Conservation (phyloP, 2,113 vertebrate genomes). For the Oreochromis spilurus region DNA sequence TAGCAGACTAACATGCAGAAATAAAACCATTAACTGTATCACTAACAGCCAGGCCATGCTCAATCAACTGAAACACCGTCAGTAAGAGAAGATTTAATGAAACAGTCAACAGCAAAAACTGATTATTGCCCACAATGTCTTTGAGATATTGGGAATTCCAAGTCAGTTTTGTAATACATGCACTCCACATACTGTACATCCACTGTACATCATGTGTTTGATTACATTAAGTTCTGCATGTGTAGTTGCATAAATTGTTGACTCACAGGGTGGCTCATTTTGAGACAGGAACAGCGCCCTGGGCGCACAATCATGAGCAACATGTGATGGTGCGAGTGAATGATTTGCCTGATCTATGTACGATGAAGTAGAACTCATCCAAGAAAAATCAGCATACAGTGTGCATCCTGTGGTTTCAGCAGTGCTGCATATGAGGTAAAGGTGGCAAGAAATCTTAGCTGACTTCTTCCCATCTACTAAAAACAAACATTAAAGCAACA, state of each 20-base stretch:
- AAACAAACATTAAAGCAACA: background rate
- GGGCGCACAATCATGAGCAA: conserved; percentile 3
- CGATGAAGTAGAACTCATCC: background rate
- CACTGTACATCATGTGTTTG: background rate
- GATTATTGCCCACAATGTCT: background rate
- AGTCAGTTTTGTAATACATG: background rate
- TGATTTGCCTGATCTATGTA: background rate
- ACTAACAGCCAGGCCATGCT: background rate
- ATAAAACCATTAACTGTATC: background rate
- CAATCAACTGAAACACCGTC: background rate
- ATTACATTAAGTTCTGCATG: background rate
- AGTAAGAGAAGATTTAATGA: background rate
- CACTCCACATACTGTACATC: background rate
- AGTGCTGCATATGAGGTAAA: background rate
- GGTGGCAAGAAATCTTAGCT: background rate
- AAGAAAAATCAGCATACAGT: background rate
- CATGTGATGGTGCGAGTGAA: conserved; percentile 21
- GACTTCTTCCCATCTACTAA: background rate
- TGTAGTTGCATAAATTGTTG: background rate
- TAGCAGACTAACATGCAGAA: background rate
- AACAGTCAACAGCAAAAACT: background rate
- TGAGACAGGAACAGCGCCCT: background rate
- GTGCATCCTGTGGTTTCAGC: background rate
- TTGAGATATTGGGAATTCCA: background rate
- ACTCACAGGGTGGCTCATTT: background rate